Percentiles rank a stretch among this genome's conserved stretches.
These are phyloP conservation scores for Idaea dimidiata DNA, from an alignment of 2,888 invertebrate species.

Conservation along the genomic window DNA sequence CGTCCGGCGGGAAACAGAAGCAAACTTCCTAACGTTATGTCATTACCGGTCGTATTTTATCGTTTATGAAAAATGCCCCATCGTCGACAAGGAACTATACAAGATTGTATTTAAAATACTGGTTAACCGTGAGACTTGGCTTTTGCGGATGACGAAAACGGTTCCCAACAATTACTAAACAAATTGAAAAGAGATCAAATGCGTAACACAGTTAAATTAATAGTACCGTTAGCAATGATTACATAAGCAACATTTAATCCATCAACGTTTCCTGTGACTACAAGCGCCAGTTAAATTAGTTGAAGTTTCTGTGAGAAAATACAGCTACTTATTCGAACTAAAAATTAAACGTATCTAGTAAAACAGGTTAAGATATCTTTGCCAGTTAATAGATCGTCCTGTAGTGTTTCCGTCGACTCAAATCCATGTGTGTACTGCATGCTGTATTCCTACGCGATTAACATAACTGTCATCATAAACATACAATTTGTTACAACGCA, in stretches of 20 bases:
- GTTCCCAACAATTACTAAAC: background rate
- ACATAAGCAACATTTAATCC: constrained; percentile 35
- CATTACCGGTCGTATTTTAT: constrained; percentile 28
- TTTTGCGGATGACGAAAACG: background rate
- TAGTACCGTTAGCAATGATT: background rate
- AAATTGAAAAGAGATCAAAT: background rate
- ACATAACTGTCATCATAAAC: constrained; percentile 37
- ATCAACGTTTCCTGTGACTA: constrained; percentile 48
- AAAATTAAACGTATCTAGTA: constrained; percentile 38
- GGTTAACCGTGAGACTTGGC: background rate
- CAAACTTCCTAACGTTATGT: constrained; percentile 38
- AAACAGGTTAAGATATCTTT: constrained; percentile 41
- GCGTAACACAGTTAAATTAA: background rate
- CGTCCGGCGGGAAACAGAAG: constrained; percentile 42
- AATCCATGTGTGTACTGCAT: constrained; percentile 5
- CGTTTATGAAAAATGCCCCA: constrained; percentile 16
- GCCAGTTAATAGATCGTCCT: constrained; percentile 45
- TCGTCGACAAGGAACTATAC: background rate
- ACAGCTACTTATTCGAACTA: constrained; percentile 36
- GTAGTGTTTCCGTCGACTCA: constrained; percentile 59
- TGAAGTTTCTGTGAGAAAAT: constrained; percentile 41
- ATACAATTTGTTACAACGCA: constrained; percentile 29
- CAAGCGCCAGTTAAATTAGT: constrained; percentile 41
- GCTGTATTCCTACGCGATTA: constrained; percentile 41
- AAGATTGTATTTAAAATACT: background rate